Evolutionary conservation across 2,113 vertebrate genomes (phyloP).

Genomic region (Pluvialis apricaria): DNA sequence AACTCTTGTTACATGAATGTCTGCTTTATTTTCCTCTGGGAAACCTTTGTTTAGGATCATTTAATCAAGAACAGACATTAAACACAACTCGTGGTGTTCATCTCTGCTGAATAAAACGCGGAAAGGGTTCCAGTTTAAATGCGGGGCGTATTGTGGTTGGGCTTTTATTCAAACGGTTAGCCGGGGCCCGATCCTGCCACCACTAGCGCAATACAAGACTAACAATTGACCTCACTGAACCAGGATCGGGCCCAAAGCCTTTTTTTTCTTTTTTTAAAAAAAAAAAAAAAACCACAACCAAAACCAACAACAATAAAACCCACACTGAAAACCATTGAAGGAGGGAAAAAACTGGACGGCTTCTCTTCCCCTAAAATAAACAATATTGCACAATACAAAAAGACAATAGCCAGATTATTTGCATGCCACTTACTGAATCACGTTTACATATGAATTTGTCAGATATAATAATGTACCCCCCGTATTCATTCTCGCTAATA

Average conservation of each 20-base stretch:
- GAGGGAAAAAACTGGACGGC: not conserved
- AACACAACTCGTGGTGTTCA: slow-evolving; percentile 69
- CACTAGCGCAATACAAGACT: not conserved
- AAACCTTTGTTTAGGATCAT: slow-evolving; percentile 76
- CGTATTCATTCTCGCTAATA: not conserved
- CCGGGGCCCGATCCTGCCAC: slow-evolving; percentile 19
- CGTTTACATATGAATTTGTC: slow-evolving; percentile 1
- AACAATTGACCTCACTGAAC: not conserved
- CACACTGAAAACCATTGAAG: not conserved
- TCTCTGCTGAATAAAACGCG: slow-evolving; percentile 69
- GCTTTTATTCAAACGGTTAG: slow-evolving; percentile 51
- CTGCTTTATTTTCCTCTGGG: slow-evolving; percentile 76
- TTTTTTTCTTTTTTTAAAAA: too few species aligned
- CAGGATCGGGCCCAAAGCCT: not conserved
- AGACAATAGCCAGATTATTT: not conserved
- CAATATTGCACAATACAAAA: not conserved
- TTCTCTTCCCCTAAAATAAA: slow-evolving; percentile 4
- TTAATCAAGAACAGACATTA: slow-evolving; percentile 74
- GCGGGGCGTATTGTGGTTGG: slow-evolving; percentile 16
- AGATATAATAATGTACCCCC: not conserved
- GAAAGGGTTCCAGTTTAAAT: slow-evolving; percentile 25
- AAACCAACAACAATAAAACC: not conserved
- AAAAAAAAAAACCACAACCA: not conserved
- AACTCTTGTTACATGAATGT: slow-evolving; percentile 71
- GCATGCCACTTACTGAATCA: slow-evolving; percentile 27